Percentiles rank a stretch among this genome's conserved stretches.
phyloP scores from a whole-genome alignment of 2,113 vertebrate species.

The Pituophis catenifer region DNA sequence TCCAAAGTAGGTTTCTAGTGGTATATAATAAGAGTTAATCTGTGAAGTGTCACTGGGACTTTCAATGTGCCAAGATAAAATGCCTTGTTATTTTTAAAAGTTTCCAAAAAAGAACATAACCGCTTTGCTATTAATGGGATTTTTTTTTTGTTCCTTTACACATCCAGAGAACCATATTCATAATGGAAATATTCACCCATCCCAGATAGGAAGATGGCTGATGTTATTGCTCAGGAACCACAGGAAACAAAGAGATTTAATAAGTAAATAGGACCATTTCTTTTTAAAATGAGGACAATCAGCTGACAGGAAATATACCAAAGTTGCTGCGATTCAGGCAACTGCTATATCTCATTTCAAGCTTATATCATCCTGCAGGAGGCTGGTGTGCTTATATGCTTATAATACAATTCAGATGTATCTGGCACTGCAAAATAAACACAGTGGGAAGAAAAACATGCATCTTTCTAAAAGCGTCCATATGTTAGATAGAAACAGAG shows the following conservation, averaged over 20 bases:
- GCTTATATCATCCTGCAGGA: background rate
- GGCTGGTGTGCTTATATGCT: background rate
- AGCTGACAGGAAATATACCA: background rate
- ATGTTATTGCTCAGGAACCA: background rate
- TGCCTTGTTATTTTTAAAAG: background rate
- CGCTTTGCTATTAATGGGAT: background rate
- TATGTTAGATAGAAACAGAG: background rate
- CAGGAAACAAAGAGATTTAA: constrained; percentile 3
- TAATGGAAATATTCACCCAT: background rate
- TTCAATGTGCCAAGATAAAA: background rate
- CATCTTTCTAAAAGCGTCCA: background rate
- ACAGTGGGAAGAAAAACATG: background rate
- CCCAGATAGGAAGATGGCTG: background rate
- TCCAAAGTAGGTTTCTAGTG: background rate
- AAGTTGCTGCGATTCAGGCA: background rate
- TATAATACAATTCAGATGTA: background rate
- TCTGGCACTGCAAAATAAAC: background rate
- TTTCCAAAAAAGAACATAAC: background rate
- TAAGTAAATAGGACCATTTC: background rate
- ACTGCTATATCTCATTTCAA: background rate
- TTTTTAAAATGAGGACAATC: constrained; percentile 1
- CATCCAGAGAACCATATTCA: background rate
- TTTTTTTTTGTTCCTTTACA: background rate
- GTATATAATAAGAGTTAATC: background rate
- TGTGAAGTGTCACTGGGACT: background rate